Base-by-base conservation (phyloP, 2,797 vertebrate species). In the Zalophus californianus region DNA sequence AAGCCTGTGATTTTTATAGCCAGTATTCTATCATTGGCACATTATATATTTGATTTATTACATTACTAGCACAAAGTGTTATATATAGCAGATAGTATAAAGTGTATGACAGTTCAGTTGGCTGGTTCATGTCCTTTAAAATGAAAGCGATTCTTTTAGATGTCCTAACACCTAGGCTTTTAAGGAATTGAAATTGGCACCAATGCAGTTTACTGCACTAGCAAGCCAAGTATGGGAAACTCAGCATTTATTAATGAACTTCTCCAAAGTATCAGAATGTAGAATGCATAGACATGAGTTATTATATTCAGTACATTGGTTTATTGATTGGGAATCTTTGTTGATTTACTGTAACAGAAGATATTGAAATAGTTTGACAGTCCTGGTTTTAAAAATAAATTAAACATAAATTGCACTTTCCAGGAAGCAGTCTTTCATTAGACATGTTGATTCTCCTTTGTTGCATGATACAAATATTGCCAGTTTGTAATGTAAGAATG, bases 261-360 rank as follows among this genome's bases (percentile, higher is more conserved):
- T 87, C 1, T 68, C 11, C 21, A 32, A 95, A 78, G 83, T 78
- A 97, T 90, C 44, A 84, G 94, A 52, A 87, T 96, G 68, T 80
- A 77, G 58, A 93, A 87, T 73, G 50, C 13, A 12, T 73, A 35
- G 41, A 85, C 60, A 21, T 89, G 38, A 94, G 85, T 29, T 84
- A 83, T 89, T 89, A 38, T 93, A 25, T 3, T 85, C 64, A n/a
- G 50, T 41, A 16, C 8, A 94, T 96, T 21, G 97, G 70, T 75
- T 75, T 98, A 93, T 95, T 95, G 78, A 97, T 66, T 83, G 68
- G 29, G 21, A 89, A 97, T 94, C 91, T 96, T 84, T 50, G 90
- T 25, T 83, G 93, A 35, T 94, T 98, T 97, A 96, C 91, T 90
- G n/a, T 60, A 94, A 93, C 58, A 48, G 78, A 98, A 1, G 83